Evolutionary conservation across 53 echinoderm and acorn worm genomes (phyloP), one percentile per base, ranked within the genome.

Genomic region (Arbacia lixula): DNA sequence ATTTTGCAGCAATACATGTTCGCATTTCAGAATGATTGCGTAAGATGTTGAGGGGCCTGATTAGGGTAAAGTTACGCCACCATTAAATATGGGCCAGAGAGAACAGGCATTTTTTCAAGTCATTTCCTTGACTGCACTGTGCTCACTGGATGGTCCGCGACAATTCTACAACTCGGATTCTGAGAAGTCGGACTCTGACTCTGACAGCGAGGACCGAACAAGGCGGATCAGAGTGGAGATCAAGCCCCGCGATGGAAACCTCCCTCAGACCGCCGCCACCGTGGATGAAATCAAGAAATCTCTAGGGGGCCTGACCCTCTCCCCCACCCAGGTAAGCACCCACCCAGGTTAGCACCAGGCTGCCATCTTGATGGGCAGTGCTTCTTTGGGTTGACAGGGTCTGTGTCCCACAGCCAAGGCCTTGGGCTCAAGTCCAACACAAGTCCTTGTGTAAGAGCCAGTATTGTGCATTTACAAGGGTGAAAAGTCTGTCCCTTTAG

Each of bases 201-300:
- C 85, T 0, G 99, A 98, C 9, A 53, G 60, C 14, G 88, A 90
- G 49, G 94, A 94, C 35, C 73, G 80, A 38, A 90, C 92, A 24
- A 65, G 92, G 27, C 90, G 90, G 83, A 98, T 98, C 63, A 94
- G 92, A 27, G 99, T 98, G 0, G 98, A 97, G 54, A 98, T 98
- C 85, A 94, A 94, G 60, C 98, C 97, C 6, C 53, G 62, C 24
- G 91, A 90, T 6, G 88, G 85, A 29, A 87, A 79, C 34, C 62
- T 76, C 29, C 55, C 84, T 28, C 76, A 83, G 12, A 72, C 49
- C 19, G 71, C 91, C 4, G 96, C 96, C 0, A 92, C 99, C 3
- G 94, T 98, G 6, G 94, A 98, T 66, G 92, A 98, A 32, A 94
- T 98, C 72, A 98, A 98, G 84, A 86, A 85, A 29, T 87, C 92